Percentiles rank a stretch among this genome's conserved stretches.
Evolutionary conservation across 1,140 invertebrate genomes (phyloP).

Genomic region (Megalonaias nervosa): DNA sequence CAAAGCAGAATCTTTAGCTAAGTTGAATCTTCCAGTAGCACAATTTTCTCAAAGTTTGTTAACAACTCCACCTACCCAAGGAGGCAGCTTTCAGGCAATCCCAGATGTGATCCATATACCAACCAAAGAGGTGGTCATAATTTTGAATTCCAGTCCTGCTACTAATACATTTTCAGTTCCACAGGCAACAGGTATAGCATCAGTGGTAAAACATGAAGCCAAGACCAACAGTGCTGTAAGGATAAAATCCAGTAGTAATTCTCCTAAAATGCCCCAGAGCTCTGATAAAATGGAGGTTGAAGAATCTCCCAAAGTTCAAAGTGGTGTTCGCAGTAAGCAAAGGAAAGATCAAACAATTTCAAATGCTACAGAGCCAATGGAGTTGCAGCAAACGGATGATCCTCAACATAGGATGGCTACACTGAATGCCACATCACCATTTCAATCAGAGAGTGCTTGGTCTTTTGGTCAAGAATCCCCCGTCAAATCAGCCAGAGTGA

Average conservation of each 20-base stretch:
- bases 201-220: too few species aligned
- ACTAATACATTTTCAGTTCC: too few species aligned
- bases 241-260: too few species aligned
- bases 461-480: conserved; percentile 22
- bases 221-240: too few species aligned
- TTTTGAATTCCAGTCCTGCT: conserved; percentile 15
- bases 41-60: conserved; percentile 12
- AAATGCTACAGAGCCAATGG: too few species aligned
- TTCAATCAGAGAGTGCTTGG: conserved; percentile 16
- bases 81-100: neutral
- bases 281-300: too few species aligned
- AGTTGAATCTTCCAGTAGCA: conserved; percentile 4
- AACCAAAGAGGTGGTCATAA: conserved; percentile 21
- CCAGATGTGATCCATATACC: conserved; percentile 7
- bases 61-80: neutral
- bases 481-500: neutral
- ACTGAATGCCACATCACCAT: conserved; percentile 30
- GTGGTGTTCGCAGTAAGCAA: too few species aligned
- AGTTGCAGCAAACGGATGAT: neutral
- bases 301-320: too few species aligned
- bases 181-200: too few species aligned
- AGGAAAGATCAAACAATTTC: too few species aligned
- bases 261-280: too few species aligned
- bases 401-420: conserved; percentile 25
- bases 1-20: conserved; percentile 26